These are phyloP conservation scores for Chromobotia macracanthus DNA, from an alignment of 2,797 vertebrate species.

Conservation along the genomic window DNA sequence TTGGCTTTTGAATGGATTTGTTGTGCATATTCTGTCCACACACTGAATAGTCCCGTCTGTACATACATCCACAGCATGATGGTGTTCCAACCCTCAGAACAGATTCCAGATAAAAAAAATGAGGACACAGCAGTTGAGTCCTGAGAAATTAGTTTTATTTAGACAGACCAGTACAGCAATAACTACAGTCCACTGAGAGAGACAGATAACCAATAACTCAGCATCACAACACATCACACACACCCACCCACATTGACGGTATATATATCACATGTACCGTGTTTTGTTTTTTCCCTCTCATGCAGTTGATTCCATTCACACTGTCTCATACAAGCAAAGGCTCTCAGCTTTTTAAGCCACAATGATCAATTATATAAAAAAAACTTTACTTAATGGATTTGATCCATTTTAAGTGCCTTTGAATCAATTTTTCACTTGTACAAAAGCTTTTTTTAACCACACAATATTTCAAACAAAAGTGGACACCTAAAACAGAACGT, in stretches of 20 bases:
- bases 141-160: conserved; percentile 54
- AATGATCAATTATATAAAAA: conserved; percentile 23
- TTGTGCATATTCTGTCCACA: too few relatives aligned
- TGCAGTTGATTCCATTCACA: conserved; percentile 1
- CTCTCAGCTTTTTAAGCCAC: conserved; percentile 6
- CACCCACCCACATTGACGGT: conserved; percentile 18
- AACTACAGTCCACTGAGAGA: conserved; percentile 40
- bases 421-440: conserved; percentile 9
- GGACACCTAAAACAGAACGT: conserved; percentile 31
- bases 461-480: not conserved
- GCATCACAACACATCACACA: conserved; percentile 20
- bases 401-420: conserved; percentile 45
- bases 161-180: not conserved
- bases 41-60: too few relatives aligned
- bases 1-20: not conserved
- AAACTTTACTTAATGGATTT: conserved; percentile 32
- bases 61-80: too few relatives aligned
- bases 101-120: too few relatives aligned
- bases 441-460: not conserved
- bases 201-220: conserved; percentile 33
- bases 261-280: conserved; percentile 14
- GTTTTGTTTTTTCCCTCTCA: conserved; percentile 7
- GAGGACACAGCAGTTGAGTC: not conserved
- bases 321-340: not conserved
- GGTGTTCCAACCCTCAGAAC: too few relatives aligned